Base-by-base conservation (phyloP, 92 coral and sea anemone genomes). In the Nematostella vectensis region DNA sequence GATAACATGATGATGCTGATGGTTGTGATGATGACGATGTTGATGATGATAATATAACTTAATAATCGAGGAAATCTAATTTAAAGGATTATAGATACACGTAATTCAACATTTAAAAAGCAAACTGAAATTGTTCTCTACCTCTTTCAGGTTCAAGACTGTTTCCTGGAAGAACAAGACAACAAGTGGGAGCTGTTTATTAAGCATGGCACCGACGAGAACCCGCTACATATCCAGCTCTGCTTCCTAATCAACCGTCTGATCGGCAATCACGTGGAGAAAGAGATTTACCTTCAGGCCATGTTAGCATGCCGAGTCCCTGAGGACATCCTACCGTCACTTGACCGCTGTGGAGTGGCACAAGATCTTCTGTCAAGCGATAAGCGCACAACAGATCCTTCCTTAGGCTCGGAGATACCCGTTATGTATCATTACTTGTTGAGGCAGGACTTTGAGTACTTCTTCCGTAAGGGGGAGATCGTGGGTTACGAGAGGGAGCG, bases 401-500 rank as follows among this genome's bases (percentile, higher is more conserved):
- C 67, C 11, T 78, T 89, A 11, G 97, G 97, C 25, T 75, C 80
- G 19, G 96, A 89, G 63, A 83, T 89, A 25, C 95, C 97, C 1
- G 84, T 81, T 29, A 79, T 81, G 97, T 89, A 81, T 62, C 97
- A 89, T 62, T 75, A 89, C 47, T 70, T 86, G 31, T 70, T 89
- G 51, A 79, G 78, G 58, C 97, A 89, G 47, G 94, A 86, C 54
- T 82, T 83, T 31, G 80, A 73, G 29, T 89, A 86, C 59, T 70
- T 89, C 43, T 89, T 89, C 50, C 89, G 89, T n/a, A 83, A 77
- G 48, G 97, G 95, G 12, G 97, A 89, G 54, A 89, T 89, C 20
- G 95, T 89, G 9, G 97, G 91, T 59, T 89, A 89, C 61, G 96
- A 85, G 54, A 79, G 70, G 50, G 96, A 88, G 37, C 60, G 76